Percentiles rank a stretch among this genome's conserved stretches.
phyloP scores from a whole-genome alignment of 1,140 invertebrate genomes.

The Magallana ariakensis region DNA sequence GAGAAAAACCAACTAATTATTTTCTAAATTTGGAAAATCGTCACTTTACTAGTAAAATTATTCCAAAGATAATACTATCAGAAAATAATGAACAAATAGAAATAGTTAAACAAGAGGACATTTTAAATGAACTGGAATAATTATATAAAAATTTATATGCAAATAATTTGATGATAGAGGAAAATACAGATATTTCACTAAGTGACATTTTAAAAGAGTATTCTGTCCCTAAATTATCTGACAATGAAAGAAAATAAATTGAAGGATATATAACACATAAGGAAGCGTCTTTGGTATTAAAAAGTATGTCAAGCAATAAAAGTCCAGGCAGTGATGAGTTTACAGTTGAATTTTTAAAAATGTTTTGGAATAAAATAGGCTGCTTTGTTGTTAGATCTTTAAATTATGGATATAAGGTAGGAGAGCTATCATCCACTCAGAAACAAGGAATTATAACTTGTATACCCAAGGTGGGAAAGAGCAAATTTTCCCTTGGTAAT shows the following conservation, averaged over 20 bases:
- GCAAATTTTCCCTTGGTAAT: conserved; percentile 18
- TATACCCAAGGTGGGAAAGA: conserved; percentile 49
- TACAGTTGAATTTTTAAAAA: too few relatives aligned
- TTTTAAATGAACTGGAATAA: neutral
- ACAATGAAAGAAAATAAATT: neutral
- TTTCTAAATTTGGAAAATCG: too few relatives aligned
- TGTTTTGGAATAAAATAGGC: conserved; percentile 41
- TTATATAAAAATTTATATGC: neutral
- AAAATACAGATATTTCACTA: neutral
- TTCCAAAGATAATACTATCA: neutral
- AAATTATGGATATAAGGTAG: conserved; percentile 41
- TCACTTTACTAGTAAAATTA: neutral
- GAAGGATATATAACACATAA: neutral
- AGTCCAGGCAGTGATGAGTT: too few relatives aligned
- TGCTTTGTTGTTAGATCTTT: conserved; percentile 47
- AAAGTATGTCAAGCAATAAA: neutral
- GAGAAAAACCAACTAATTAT: too few relatives aligned
- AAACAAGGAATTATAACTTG: conserved; percentile 45
- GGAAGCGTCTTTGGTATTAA: neutral
- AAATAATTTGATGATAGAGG: neutral
- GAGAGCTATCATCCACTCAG: neutral
- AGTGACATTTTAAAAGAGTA: neutral
- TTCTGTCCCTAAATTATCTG: neutral
- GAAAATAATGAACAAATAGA: neutral
- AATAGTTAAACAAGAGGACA: neutral